A percentile compares a stretch with the other conserved stretches of the same genome.
Conservation (phyloP, 2,888 invertebrate species). For the Sarcophaga variegata region DNA sequence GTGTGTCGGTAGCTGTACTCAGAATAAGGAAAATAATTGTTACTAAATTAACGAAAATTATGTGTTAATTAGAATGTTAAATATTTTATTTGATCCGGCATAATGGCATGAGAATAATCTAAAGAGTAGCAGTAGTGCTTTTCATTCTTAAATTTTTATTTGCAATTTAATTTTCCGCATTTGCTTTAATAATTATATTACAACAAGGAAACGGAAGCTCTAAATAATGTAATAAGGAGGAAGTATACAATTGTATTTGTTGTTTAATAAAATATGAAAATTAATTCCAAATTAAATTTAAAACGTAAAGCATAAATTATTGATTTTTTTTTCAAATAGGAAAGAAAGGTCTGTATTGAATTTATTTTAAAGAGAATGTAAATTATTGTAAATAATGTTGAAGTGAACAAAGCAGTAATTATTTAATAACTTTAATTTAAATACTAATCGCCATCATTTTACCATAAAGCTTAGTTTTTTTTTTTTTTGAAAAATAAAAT, state of each 20-base stretch:
- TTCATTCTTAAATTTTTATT: neutral
- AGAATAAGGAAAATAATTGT: neutral
- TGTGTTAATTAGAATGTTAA: neutral
- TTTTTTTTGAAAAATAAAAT: too few relatives aligned
- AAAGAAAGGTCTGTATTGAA: neutral
- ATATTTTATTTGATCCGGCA: neutral
- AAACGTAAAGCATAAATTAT: neutral
- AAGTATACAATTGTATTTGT: neutral
- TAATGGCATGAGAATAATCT: neutral
- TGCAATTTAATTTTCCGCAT: slow-evolving; percentile 6
- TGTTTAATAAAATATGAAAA: neutral
- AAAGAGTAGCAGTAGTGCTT: neutral
- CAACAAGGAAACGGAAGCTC: slow-evolving; percentile 51
- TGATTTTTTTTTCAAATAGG: neutral
- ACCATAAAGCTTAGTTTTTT: too few relatives aligned
- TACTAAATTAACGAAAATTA: neutral
- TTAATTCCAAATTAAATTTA: neutral
- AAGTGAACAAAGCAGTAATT: too few relatives aligned
- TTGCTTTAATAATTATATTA: slow-evolving; percentile 12
- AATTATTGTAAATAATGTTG: too few relatives aligned
- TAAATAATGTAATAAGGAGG: slow-evolving; percentile 36
- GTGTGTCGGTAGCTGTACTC: neutral
- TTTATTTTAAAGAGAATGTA: too few relatives aligned
- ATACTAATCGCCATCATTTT: too few relatives aligned
- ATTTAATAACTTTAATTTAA: too few relatives aligned